These are phyloP conservation scores for Myanophis thanlyinensis DNA, from an alignment of 2,113 vertebrate species.

Conservation along the genomic window DNA sequence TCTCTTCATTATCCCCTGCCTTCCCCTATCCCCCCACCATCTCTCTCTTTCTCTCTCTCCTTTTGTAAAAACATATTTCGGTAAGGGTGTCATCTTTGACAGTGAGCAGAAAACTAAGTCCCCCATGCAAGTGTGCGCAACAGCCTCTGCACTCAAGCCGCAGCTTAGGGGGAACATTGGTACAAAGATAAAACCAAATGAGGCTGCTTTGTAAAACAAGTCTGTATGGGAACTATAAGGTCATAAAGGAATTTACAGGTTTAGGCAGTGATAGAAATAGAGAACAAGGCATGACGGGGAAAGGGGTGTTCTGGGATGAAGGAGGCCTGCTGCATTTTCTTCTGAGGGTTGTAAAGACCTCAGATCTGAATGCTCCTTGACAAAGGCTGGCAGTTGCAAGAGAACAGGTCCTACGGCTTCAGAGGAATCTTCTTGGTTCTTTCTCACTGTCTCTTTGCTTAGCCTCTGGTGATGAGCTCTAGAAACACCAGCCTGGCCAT, in stretches of 20 bases:
- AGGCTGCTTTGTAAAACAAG: not conserved
- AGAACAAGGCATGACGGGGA: not conserved
- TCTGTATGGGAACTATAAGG: not conserved
- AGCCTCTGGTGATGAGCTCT: constrained; percentile 29
- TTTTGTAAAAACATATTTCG: not conserved
- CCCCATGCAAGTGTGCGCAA: not conserved
- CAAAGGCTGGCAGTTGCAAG: not conserved
- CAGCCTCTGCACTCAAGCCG: not conserved
- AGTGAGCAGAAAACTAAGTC: not conserved
- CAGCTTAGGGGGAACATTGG: not conserved
- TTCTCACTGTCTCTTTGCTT: not conserved
- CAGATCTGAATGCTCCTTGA: not conserved
- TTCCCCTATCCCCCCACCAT: too few relatives aligned
- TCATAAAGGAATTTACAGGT: not conserved
- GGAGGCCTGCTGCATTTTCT: not conserved
- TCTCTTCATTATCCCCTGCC: not conserved
- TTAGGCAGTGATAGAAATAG: not conserved
- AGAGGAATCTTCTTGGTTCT: not conserved
- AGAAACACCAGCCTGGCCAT: constrained; percentile 14
- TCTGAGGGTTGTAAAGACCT: not conserved
- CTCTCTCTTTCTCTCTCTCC: not conserved
- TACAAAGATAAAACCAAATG: not conserved
- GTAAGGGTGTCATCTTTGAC: not conserved
- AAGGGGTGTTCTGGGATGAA: not conserved
- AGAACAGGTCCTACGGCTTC: not conserved